Conservation (phyloP, 2,888 invertebrate species). For the Ormyrus labotus region DNA sequence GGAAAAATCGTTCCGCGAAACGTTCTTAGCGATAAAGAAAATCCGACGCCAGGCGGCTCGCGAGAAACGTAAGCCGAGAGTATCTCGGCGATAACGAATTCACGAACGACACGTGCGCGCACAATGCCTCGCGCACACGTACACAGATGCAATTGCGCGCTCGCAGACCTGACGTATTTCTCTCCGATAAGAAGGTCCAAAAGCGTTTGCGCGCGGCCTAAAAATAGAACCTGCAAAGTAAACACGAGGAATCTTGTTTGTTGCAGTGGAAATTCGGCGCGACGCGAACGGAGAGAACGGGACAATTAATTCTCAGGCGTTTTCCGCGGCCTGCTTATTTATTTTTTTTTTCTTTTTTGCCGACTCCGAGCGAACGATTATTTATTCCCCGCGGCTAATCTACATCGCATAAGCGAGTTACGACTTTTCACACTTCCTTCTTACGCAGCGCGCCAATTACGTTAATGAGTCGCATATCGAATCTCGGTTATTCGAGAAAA, state of each 20-base stretch:
- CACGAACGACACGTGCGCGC: slow-evolving; percentile 20
- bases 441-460: neutral
- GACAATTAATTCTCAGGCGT: no score
- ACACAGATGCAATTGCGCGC: neutral
- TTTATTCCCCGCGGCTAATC: slow-evolving; percentile 14
- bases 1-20: no score
- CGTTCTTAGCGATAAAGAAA: neutral
- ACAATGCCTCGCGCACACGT: slow-evolving; percentile 9
- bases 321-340: neutral
- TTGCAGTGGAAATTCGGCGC: no score
- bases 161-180: neutral
- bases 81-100: slow-evolving; percentile 38
- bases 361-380: neutral
- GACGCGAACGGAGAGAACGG: no score
- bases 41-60: neutral
- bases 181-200: no score
- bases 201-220: neutral
- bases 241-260: no score
- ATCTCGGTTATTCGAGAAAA: no score
- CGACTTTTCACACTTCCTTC: neutral
- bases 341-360: slow-evolving; percentile 4
- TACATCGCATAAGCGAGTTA: slow-evolving; percentile 4
- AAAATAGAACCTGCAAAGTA: no score
- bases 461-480: no score
- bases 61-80: slow-evolving; percentile 5